Conservation (phyloP, 2,113 vertebrate genomes). For the Meles meles region DNA sequence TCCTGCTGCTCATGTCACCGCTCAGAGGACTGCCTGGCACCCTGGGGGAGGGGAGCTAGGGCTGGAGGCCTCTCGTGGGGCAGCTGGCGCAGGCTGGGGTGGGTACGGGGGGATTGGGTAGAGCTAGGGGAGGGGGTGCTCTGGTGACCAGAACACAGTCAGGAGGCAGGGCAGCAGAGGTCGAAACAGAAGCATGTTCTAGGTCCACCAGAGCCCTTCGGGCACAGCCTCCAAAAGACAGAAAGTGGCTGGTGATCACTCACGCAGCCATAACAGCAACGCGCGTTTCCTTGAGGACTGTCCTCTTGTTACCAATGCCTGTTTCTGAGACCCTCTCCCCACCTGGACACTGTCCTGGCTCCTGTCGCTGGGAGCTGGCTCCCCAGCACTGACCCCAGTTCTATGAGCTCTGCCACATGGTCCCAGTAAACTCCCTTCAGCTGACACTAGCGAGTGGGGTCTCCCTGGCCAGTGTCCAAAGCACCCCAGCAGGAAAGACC, state of each 20-base stretch:
- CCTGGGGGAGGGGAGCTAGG: too few relatives aligned
- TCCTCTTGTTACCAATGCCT: accelerated
- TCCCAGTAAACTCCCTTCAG: neutral
- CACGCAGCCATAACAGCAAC: accelerated
- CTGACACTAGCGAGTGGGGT: too few relatives aligned
- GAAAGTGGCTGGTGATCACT: neutral
- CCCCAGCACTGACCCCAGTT: neutral
- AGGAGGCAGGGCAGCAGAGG: too few relatives aligned
- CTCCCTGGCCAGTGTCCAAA: neutral
- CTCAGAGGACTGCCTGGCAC: neutral
- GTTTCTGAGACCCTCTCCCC: neutral
- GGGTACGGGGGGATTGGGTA: accelerated
- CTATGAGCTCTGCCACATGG: neutral
- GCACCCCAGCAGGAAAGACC: neutral
- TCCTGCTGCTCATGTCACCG: too few relatives aligned
- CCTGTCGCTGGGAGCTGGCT: neutral
- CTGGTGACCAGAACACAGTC: neutral
- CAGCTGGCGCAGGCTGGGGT: accelerated
- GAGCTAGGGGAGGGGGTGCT: accelerated
- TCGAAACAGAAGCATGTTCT: neutral
- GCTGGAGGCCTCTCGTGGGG: neutral
- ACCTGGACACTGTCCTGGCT: accelerated
- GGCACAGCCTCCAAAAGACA: neutral
- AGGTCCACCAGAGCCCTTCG: neutral
- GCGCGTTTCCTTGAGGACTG: neutral